Evolutionary conservation across 2,113 vertebrate species (phyloP).

Genomic region (Nycticebus coucang): DNA sequence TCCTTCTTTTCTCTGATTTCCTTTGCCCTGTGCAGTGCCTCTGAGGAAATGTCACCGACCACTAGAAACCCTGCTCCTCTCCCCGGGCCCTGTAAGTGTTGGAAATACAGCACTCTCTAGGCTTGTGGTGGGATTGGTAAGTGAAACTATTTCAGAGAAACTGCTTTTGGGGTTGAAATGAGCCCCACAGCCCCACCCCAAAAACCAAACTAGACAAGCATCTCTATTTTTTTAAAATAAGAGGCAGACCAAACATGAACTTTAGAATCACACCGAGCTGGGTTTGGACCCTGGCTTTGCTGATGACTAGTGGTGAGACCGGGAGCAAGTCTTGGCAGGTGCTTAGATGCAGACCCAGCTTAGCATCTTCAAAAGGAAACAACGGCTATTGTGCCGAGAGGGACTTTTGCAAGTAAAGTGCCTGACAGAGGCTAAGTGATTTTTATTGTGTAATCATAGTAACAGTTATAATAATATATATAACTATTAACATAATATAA

Average conservation of each 20-base stretch:
- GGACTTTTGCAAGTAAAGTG: background rate
- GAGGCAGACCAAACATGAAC: background rate
- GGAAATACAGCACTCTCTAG: background rate
- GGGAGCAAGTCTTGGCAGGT: background rate
- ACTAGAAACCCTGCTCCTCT: background rate
- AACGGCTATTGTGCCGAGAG: background rate
- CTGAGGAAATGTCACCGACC: background rate
- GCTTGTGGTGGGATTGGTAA: background rate
- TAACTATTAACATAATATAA: too few species aligned
- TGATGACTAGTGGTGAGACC: background rate
- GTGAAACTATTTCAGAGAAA: background rate
- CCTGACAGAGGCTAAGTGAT: background rate
- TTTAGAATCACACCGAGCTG: background rate
- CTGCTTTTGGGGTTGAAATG: background rate
- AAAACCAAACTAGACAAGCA: background rate
- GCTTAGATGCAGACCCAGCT: background rate
- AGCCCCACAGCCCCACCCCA: background rate
- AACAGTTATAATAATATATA: too few species aligned
- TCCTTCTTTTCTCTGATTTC: background rate
- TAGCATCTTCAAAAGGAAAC: background rate
- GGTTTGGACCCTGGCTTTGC: background rate
- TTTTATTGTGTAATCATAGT: background rate
- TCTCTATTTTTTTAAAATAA: background rate
- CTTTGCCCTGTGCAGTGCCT: background rate
- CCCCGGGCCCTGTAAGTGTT: background rate